Conservation (phyloP, 2,888 invertebrate species). For the Melikaiella ostensackeni region DNA sequence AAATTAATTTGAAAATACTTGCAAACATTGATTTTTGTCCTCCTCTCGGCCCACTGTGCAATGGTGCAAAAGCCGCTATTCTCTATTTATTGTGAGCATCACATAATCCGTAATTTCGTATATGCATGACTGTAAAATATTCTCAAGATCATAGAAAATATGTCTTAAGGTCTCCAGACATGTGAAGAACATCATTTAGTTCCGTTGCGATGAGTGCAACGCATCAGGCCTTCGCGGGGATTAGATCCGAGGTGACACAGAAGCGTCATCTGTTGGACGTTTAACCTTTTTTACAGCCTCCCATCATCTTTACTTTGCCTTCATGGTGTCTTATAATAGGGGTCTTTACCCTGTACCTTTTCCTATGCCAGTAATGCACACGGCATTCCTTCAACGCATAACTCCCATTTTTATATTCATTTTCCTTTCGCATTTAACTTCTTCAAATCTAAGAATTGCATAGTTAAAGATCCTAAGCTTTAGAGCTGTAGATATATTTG, state of each 20-base stretch:
- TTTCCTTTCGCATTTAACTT: neutral
- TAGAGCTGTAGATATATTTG: neutral
- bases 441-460: neutral
- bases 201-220: neutral
- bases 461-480: neutral
- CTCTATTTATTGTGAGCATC: neutral
- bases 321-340: neutral
- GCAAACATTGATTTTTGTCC: too few species aligned
- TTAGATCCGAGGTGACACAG: slow-evolving; percentile 10
- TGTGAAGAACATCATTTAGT: neutral
- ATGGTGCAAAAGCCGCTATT: neutral
- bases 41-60: too few species aligned
- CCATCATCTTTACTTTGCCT: slow-evolving; percentile 3
- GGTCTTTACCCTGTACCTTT: neutral
- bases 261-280: neutral
- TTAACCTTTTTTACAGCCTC: neutral
- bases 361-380: neutral
- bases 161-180: neutral
- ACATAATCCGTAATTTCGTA: neutral
- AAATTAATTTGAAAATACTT: too few species aligned
- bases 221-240: neutral
- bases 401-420: neutral
- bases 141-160: neutral
- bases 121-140: neutral
- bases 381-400: slow-evolving; percentile 3